Percentiles rank a stretch among this genome's conserved stretches.
These are phyloP conservation scores for Sapajus apella DNA, from an alignment of 2,113 vertebrate genomes.

Conservation along the genomic window DNA sequence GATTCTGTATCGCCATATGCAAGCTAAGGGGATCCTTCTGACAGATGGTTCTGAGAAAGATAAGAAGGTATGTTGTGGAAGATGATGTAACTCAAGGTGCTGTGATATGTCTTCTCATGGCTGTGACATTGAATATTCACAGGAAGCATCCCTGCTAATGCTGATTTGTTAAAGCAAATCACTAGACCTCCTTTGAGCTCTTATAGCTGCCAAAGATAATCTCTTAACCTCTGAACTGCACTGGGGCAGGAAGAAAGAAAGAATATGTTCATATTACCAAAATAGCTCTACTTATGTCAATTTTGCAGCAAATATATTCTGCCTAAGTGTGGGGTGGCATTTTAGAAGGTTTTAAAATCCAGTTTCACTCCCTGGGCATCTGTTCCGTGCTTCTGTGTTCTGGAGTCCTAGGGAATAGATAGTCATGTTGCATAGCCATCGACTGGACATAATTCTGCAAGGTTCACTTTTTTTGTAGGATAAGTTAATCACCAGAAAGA, in stretches of 20 bases:
- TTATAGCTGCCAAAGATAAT: background rate
- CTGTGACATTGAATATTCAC: accelerated
- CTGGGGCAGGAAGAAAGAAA: background rate
- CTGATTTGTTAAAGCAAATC: background rate
- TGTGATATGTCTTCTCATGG: background rate
- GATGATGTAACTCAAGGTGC: accelerated
- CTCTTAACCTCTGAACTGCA: background rate
- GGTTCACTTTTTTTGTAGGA: background rate
- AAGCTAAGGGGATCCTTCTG: slow-evolving; percentile 97
- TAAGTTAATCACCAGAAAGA: background rate
- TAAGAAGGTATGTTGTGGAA: slow-evolving; percentile 91
- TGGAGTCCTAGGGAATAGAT: background rate
- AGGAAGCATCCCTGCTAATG: background rate
- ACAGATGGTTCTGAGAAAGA: slow-evolving; percentile 99
- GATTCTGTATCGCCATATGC: slow-evolving; percentile 98
- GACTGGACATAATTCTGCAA: background rate
- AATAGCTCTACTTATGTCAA: background rate
- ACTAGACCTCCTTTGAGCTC: background rate
- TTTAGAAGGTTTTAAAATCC: slow-evolving; percentile 7
- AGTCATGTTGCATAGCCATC: background rate
- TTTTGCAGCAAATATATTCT: background rate
- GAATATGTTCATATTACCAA: background rate
- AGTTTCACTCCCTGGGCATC: background rate
- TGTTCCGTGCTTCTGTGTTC: background rate
- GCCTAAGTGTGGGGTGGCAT: background rate